Conservation (phyloP, 1,140 invertebrate genomes). For the Potamilus streckersoni region DNA sequence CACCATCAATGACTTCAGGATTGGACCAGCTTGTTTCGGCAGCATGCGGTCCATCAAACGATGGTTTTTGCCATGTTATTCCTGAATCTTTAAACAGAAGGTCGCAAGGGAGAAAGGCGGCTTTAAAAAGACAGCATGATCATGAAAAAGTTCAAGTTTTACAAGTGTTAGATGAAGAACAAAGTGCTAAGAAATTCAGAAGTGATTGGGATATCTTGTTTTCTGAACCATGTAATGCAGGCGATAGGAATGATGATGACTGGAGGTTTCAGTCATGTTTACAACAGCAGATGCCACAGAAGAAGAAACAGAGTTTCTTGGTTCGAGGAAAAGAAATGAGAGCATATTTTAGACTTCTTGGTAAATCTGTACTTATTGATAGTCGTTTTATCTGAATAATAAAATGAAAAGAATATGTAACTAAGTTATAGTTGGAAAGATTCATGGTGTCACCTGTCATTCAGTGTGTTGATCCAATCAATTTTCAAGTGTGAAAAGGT, state of each 20-base stretch:
- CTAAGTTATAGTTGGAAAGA: no score
- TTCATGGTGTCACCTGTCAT: no score
- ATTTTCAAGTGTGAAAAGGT: no score
- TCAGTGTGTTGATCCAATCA: no score
- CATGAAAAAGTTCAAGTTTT: constrained; percentile 19
- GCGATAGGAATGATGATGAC: not conserved
- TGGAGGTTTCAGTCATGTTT: not conserved
- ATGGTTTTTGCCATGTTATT: no score
- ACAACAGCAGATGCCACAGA: not conserved
- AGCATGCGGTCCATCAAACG: no score
- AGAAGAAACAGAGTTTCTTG: constrained; percentile 44
- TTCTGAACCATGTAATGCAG: constrained; percentile 2
- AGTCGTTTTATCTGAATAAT: no score
- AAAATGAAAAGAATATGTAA: no score
- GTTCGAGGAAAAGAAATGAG: constrained; percentile 59
- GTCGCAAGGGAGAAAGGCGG: constrained; percentile 8
- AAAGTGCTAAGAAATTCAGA: constrained; percentile 14
- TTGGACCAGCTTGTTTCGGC: no score
- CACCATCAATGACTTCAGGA: no score
- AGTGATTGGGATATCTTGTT: constrained; percentile 31
- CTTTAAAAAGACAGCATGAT: constrained; percentile 20
- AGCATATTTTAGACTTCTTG: constrained; percentile 53
- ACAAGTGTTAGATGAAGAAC: not conserved
- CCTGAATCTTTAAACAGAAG: no score
- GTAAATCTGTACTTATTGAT: constrained; percentile 27